Evolutionary conservation across 1,140 invertebrate species (phyloP), one percentile per base, ranked within the genome.

Genomic region (Pygmarrhopalites habei): DNA sequence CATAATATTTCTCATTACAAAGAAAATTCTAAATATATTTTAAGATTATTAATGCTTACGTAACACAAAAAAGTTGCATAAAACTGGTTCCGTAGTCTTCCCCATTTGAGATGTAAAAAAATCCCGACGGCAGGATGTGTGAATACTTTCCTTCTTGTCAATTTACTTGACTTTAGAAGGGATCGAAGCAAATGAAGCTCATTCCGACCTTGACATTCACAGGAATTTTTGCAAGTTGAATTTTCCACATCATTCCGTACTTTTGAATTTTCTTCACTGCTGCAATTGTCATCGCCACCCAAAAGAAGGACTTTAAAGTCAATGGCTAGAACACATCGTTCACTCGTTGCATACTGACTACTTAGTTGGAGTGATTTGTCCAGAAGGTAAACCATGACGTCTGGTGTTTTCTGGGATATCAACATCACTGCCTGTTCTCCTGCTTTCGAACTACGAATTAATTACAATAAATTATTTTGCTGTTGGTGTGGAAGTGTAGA

Each of bases 71-170:
- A 46, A 17, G 58, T 57, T 12, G 39, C 19, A 43, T 32, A 58
- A 26, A 66, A 70, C 14, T 62, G 51, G 32, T 64, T 64, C 14
- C 65, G 43, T 19, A 70, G 59, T 17, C 65, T 58, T 35, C 55
- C 51, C 68, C 68, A 70, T 35, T 70, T 70, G 23, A 60, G 60
- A n/a, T 70, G 59, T n/a, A 70, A 44, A 52, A 70, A 67, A n/a
- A 67, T 47, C 7, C 30, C 51, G 23, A 65, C 60, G 10, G 66
- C 53, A 2, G 68, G 68, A 58, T 70, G 65, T 0, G 59, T 55
- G 19, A 70, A 64, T 17, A 67, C 55, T 44, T 64, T 64, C 25
- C 57, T 30, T 19, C 47, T 32, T 5, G 53, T 32, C 29, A 30
- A 52, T 41, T 67, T 60, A 21, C 30, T 60, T 12, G 49, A 32